Base-by-base conservation (phyloP, 1,140 invertebrate species). In the Platyura marginata region DNA sequence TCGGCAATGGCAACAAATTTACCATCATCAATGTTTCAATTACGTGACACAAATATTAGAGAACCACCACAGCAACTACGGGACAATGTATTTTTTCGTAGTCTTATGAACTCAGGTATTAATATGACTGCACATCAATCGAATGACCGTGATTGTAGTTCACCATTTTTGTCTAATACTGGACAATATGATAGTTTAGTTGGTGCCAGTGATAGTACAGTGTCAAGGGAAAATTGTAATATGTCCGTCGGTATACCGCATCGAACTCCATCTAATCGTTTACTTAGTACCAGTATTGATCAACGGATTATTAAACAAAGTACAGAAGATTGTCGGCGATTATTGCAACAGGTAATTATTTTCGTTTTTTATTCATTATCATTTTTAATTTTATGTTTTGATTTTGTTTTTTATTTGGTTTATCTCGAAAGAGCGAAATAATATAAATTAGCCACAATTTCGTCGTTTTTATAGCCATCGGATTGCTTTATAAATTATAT, bases 261-360 rank as follows among this genome's bases (percentile, higher is more conserved):
- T 40, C 35, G 42, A 21, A 38, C 32, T 15, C 19, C 46, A 18
- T 51, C 51, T 2, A 65, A 65, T 47, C 56, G 64, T 41, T 49
- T 66, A 13, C 54, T 67, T 3, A 21, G 9, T 9, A 53, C 62
- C 4, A 64, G 65, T 2, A 61, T 67, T 35, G 66, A 68, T 49
- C 66, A 73, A 46, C 69, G 69, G 47, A 72, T 73, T 41, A 55
- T 73, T 40, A 72, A 73, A 54, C 70, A 73, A 53, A 72, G 70
- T 16, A 69, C 71, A 48, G 67, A 76, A 54, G 68, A 76, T 52
- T 69, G 74, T 49, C 56, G 74, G 47, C 57, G 71, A 49, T 54
- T 75, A 35, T 48, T 71, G 21, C 70, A 71, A 47, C 69, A 71
- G 49, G 56, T 59, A 18, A 38, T 48, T 32, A 8, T 5, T 39